A percentile compares a stretch with the other conserved stretches of the same genome.
Conservation (phyloP, 1,140 invertebrate genomes). For the Euura lappo region DNA sequence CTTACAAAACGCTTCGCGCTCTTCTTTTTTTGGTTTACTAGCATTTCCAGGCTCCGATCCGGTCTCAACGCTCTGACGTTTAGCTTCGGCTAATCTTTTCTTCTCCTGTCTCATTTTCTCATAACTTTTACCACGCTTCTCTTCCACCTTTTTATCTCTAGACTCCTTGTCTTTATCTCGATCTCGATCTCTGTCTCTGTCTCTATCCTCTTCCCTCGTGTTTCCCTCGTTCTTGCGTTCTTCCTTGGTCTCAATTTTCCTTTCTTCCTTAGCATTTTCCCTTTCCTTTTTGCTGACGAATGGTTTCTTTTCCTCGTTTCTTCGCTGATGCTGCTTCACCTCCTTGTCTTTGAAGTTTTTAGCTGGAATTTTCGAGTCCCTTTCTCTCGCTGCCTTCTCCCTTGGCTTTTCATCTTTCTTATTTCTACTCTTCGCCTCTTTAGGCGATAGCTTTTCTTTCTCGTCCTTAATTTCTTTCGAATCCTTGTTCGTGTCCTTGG, state of each 20-base stretch:
- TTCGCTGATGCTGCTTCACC: constrained; percentile 54
- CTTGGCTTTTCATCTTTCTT: constrained; percentile 52
- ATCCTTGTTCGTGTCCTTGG: constrained; percentile 51
- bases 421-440: constrained; percentile 51
- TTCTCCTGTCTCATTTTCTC: constrained; percentile 59
- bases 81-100: constrained; percentile 49
- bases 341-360: constrained; percentile 56
- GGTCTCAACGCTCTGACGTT: constrained; percentile 43
- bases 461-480: constrained; percentile 57
- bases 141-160: constrained; percentile 48
- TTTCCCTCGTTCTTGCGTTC: constrained; percentile 29
- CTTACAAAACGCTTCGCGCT: constrained; percentile 13
- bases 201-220: constrained; percentile 2
- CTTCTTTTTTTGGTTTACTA: constrained; percentile 24
- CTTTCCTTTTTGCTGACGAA: constrained; percentile 42
- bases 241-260: constrained; percentile 43
- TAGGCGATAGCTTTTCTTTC: constrained; percentile 46
- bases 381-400: constrained; percentile 48
- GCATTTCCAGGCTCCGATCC: constrained; percentile 22
- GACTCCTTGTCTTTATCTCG: constrained; percentile 15
- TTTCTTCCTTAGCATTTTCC: constrained; percentile 40
- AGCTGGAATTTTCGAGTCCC: constrained; percentile 40
- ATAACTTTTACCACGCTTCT: constrained; percentile 57
- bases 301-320: constrained; percentile 55
- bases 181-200: constrained; percentile 13